Percentiles rank a stretch among this genome's conserved stretches.
These are phyloP conservation scores for Phyto melanocephala DNA, from an alignment of 2,888 invertebrate species.

Conservation along the genomic window DNA sequence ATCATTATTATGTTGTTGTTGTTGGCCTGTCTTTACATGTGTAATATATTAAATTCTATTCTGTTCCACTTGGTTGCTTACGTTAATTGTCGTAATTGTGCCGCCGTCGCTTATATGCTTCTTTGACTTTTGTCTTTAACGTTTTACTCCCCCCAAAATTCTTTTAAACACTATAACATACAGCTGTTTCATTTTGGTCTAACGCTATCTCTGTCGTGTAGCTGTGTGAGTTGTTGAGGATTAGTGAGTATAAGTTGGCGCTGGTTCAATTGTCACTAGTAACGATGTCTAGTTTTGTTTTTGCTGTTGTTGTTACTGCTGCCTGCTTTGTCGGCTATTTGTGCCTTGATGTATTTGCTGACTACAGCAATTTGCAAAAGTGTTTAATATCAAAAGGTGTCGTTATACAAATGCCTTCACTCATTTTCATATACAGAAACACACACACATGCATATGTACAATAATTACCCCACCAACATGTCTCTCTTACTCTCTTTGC, in stretches of 20 bases:
- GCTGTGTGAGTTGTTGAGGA: background rate
- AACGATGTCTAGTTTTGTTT: slow-evolving; percentile 76
- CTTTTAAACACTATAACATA: background rate
- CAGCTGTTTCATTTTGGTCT: background rate
- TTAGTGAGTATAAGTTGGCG: slow-evolving; percentile 42
- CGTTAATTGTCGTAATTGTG: slow-evolving; percentile 77
- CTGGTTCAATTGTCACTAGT: slow-evolving; percentile 78
- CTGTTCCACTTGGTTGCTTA: slow-evolving; percentile 74
- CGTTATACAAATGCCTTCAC: slow-evolving; percentile 57
- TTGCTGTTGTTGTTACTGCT: slow-evolving; percentile 64
- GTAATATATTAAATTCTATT: slow-evolving; percentile 64
- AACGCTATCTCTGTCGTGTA: slow-evolving; percentile 35
- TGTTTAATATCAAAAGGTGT: slow-evolving; percentile 73
- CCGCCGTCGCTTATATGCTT: slow-evolving; percentile 65
- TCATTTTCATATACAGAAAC: slow-evolving; percentile 3
- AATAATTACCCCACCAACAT: slow-evolving; percentile 11
- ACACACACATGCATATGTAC: background rate
- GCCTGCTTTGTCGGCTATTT: slow-evolving; percentile 73
- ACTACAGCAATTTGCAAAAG: slow-evolving; percentile 74
- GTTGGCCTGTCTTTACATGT: slow-evolving; percentile 32
- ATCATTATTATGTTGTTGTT: slow-evolving; percentile 6
- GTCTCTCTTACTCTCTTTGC: background rate
- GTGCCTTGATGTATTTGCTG: slow-evolving; percentile 75
- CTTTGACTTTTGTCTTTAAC: slow-evolving; percentile 56
- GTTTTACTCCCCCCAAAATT: slow-evolving; percentile 10